Evolutionary conservation across 2,797 vertebrate genomes (phyloP).

Genomic region (Xyrichtys novacula): DNA sequence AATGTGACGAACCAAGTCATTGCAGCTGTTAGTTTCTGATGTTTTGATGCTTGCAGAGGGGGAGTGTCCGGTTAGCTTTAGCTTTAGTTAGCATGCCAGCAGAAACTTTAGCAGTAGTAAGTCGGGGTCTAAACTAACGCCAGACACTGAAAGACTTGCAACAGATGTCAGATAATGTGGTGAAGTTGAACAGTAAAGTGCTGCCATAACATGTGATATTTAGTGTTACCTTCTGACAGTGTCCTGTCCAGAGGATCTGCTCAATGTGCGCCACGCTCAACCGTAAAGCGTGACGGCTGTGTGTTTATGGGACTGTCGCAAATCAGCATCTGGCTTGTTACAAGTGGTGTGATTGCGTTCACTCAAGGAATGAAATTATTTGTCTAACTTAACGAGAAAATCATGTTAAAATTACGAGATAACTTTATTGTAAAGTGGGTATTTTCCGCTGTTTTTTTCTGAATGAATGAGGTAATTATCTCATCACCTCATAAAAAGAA

Average conservation of each 20-base stretch:
- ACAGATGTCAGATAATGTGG: fast-evolving
- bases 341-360: no score
- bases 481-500: no score
- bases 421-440: no score
- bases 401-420: no score
- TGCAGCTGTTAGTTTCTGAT: neutral
- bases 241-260: no score
- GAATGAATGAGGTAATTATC: no score
- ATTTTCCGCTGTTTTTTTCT: no score
- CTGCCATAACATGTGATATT: fast-evolving
- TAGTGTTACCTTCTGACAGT: slow-evolving; percentile 27
- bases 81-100: slow-evolving; percentile 15
- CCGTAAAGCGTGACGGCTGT: slow-evolving; percentile 45
- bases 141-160: neutral
- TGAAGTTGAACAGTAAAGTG: fast-evolving
- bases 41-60: neutral
- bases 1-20: neutral
- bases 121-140: neutral
- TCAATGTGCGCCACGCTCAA: neutral
- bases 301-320: slow-evolving; percentile 52
- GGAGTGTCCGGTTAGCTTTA: neutral
- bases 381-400: no score
- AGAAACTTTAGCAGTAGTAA: neutral
- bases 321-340: slow-evolving; percentile 22
- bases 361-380: no score